Base-by-base conservation (phyloP, 1,140 invertebrate genomes). In the Aphaenogaster rudis region DNA sequence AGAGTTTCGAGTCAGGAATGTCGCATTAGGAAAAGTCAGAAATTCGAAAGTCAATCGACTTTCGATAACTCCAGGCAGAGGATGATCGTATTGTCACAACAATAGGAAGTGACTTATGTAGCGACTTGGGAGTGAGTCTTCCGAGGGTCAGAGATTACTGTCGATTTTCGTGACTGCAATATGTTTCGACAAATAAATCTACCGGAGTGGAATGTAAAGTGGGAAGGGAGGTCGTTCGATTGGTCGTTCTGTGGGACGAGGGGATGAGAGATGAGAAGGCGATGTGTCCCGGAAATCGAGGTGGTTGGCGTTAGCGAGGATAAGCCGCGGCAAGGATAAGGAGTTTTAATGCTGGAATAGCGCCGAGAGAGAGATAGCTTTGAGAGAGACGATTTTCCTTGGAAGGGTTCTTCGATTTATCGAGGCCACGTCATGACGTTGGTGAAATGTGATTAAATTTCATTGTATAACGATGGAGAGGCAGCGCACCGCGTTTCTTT, bases 141-240 rank as follows among this genome's bases (percentile, higher is more conserved):
- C 67, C 50, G 21, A 74, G 64, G 77, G 50, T 86, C 86, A 85
- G 71, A 77, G 89, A 91, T 91, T 91, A 91, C 87, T 82, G 88
- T 88, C 81, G 48, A 50, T 77, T 52, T 82, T 86, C 77, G 89
- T 78, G 50, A 81, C 77, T 63, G 81, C 82, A 74, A 88, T 86
- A 88, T 86, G 87, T 91, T 80, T 91, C 78, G 82, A 88, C 87
- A 91, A 91, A 91, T 91, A 91, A 91, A 91, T 91, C 89, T 88
- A 91, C 52, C 82, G 13, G 61, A 82, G 87, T 64, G 87, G 89
- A 91, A 91, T 90, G 87, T 88, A 91, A 91, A 91, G 59, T 71
- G 89, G 77, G 71, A 88, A 57, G 72, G 33, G 66, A 79, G 57
- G 87, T 28, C 28, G 71, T 89, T 28, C 79, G 88, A 89, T 91